These are phyloP conservation scores for Coleophora deauratella DNA, from an alignment of 2,888 invertebrate genomes.

Conservation along the genomic window DNA sequence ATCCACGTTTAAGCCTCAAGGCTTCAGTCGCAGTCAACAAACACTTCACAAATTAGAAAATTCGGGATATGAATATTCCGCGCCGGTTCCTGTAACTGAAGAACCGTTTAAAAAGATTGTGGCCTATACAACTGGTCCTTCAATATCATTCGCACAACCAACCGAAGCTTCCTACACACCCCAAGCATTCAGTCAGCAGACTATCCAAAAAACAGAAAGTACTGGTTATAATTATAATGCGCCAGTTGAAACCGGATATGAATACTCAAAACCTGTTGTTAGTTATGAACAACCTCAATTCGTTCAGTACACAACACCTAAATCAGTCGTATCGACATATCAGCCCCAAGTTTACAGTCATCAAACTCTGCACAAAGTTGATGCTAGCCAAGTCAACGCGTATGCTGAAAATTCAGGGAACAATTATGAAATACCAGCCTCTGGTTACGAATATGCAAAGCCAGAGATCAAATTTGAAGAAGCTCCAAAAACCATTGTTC, in stretches of 20 bases:
- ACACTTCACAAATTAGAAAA: slow-evolving; percentile 44
- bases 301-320: slow-evolving; percentile 32
- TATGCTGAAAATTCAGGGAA: slow-evolving; percentile 35
- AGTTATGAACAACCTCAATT: slow-evolving; percentile 27
- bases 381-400: slow-evolving; percentile 34
- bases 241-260: slow-evolving; percentile 19
- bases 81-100: slow-evolving; percentile 45
- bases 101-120: slow-evolving; percentile 54
- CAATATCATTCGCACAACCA: slow-evolving; percentile 36
- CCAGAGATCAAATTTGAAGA: slow-evolving; percentile 37
- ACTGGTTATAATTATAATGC: background rate
- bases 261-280: slow-evolving; percentile 18
- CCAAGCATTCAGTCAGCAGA: slow-evolving; percentile 47
- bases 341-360: slow-evolving; percentile 45
- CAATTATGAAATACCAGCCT: slow-evolving; percentile 35
- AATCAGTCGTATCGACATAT: slow-evolving; percentile 29
- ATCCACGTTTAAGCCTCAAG: slow-evolving; percentile 49
- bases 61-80: slow-evolving; percentile 43
- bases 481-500: slow-evolving; percentile 27
- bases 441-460: slow-evolving; percentile 21
- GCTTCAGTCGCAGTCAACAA: slow-evolving; percentile 47
- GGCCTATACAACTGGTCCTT: slow-evolving; percentile 58
- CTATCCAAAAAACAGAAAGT: slow-evolving; percentile 36
- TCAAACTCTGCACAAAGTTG: slow-evolving; percentile 48
- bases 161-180: slow-evolving; percentile 37